Percentiles rank a stretch among this genome's conserved stretches.
Conservation (phyloP, 2,888 invertebrate species). For the Elysia crispata region DNA sequence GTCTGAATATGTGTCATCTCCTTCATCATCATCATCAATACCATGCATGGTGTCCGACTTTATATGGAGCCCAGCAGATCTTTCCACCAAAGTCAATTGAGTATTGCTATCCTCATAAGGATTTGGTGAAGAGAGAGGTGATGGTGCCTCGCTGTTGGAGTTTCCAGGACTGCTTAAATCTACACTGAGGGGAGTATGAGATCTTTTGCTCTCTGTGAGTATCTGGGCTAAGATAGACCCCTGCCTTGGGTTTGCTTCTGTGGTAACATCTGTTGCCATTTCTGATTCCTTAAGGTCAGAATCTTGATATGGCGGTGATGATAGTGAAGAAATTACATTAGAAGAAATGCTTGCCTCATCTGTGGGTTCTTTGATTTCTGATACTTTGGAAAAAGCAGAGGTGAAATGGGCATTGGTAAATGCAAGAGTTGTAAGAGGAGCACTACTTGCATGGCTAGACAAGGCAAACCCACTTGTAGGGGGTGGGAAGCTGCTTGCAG, state of each 20-base stretch:
- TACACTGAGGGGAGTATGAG: conserved; percentile 47
- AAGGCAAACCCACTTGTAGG: too few species aligned
- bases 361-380: conserved; percentile 5
- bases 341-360: neutral
- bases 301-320: too few species aligned
- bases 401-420: conserved; percentile 1
- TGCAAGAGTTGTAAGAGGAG: conserved; percentile 9
- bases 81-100: conserved; percentile 63
- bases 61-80: conserved; percentile 62
- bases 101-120: conserved; percentile 59
- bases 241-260: neutral
- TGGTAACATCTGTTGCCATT: neutral
- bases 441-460: neutral
- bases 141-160: conserved; percentile 43
- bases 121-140: conserved; percentile 46
- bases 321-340: too few species aligned
- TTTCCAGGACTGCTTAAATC: conserved; percentile 36
- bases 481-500: too few species aligned
- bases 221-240: conserved; percentile 51
- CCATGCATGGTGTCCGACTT: conserved; percentile 55
- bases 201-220: conserved; percentile 50
- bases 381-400: conserved; percentile 2
- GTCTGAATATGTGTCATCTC: conserved; percentile 35
- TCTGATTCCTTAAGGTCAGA: conserved; percentile 26
- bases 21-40: conserved; percentile 30